Percentiles rank a stretch among this genome's conserved stretches.
phyloP scores from a whole-genome alignment of 2,113 vertebrate species.

The Phrynocephalus versicolor region DNA sequence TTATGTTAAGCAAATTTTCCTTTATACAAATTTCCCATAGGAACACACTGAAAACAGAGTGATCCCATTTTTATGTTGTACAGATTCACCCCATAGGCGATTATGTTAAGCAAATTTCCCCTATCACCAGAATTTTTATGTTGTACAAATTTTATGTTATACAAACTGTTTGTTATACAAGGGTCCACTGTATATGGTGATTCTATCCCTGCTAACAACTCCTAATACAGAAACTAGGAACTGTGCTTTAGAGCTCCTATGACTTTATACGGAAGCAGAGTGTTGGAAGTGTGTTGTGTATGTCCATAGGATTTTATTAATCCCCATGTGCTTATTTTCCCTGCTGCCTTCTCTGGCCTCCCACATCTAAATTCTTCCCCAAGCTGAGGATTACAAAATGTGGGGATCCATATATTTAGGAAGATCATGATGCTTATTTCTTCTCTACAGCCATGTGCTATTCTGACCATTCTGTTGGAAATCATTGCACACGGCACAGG shows the following conservation, averaged over 20 bases:
- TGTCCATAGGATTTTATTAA: neutral
- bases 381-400: neutral
- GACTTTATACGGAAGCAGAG: neutral
- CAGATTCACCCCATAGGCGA: too few relatives aligned
- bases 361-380: constrained; percentile 8
- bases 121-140: too few relatives aligned
- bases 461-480: neutral
- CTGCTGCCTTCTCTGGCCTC: neutral
- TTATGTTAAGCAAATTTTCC: too few relatives aligned
- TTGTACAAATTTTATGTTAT: too few relatives aligned
- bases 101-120: too few relatives aligned
- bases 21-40: too few relatives aligned
- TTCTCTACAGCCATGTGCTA: neutral
- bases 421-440: neutral
- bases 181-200: too few relatives aligned
- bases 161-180: too few relatives aligned
- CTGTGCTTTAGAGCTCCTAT: neutral
- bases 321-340: constrained; percentile 15
- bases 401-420: neutral
- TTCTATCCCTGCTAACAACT: neutral
- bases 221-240: neutral
- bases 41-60: too few relatives aligned
- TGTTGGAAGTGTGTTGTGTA: neutral
- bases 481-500: neutral
- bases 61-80: too few relatives aligned